Evolutionary conservation across 2,113 vertebrate species (phyloP).

Genomic region (Mystacornis crossleyi): DNA sequence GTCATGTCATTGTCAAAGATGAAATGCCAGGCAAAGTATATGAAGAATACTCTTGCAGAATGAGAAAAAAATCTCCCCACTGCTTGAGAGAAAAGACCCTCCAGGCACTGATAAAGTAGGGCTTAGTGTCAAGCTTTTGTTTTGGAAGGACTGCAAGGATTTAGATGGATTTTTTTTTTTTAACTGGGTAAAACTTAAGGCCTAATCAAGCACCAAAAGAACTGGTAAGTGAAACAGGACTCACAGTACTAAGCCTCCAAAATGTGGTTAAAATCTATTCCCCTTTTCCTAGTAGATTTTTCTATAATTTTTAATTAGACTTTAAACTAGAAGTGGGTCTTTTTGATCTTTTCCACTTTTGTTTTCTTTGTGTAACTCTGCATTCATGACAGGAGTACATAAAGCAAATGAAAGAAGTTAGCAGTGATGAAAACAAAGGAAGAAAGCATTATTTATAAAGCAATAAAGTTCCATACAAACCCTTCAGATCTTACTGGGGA

Average conservation of each 20-base stretch:
- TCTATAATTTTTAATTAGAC: background rate
- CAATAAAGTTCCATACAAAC: background rate
- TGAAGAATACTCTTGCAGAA: background rate
- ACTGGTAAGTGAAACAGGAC: background rate
- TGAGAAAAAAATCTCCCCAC: background rate
- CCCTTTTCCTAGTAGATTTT: background rate
- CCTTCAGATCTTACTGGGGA: background rate
- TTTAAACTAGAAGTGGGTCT: background rate
- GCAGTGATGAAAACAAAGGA: background rate
- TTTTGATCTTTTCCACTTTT: background rate
- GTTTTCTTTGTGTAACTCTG: background rate
- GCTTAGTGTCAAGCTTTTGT: background rate
- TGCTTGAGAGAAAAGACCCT: background rate
- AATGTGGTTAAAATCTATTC: background rate
- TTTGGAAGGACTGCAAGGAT: background rate
- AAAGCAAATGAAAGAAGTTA: background rate
- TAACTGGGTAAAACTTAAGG: background rate
- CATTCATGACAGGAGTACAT: background rate
- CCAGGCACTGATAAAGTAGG: background rate
- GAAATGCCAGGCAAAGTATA: background rate
- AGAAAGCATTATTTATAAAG: background rate
- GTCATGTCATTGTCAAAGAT: background rate
- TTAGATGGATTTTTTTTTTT: background rate
- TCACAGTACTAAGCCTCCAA: background rate
- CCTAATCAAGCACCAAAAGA: background rate